A percentile compares a stretch with the other conserved stretches of the same genome.
Conservation (phyloP, 2,113 vertebrate species). For the Camarhynchus parvulus region DNA sequence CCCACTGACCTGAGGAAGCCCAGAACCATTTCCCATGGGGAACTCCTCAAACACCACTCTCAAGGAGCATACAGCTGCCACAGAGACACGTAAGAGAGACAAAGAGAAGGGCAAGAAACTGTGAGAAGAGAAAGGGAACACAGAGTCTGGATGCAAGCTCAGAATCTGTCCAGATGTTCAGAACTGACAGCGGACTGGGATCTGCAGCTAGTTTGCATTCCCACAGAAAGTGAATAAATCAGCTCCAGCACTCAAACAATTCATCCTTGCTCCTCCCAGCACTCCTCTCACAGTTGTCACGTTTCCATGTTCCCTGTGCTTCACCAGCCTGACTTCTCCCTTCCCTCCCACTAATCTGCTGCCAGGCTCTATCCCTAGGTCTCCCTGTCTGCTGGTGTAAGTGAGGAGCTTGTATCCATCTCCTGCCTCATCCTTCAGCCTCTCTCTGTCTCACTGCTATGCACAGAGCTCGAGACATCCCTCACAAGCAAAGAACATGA, state of each 20-base stretch:
- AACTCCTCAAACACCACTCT: background rate
- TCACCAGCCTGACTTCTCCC: background rate
- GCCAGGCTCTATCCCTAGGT: background rate
- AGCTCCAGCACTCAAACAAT: background rate
- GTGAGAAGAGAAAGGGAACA: background rate
- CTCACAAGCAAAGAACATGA: background rate
- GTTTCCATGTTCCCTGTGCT: background rate
- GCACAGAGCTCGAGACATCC: background rate
- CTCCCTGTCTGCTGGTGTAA: background rate
- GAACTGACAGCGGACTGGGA: background rate
- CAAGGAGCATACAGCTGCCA: background rate
- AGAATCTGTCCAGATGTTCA: background rate
- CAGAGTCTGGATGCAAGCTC: background rate
- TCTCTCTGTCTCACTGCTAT: background rate
- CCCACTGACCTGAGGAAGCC: background rate
- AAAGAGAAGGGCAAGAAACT: background rate
- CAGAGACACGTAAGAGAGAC: background rate
- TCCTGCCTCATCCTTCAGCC: background rate
- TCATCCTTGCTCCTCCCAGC: background rate
- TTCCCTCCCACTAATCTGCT: background rate
- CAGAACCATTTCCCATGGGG: background rate
- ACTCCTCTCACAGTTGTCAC: background rate
- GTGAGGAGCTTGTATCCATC: background rate
- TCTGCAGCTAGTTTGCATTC: conserved; percentile 6
- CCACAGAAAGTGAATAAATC: conserved; percentile 23